Conservation (phyloP, 2,113 vertebrate species). For the Lophura nycthemera region DNA sequence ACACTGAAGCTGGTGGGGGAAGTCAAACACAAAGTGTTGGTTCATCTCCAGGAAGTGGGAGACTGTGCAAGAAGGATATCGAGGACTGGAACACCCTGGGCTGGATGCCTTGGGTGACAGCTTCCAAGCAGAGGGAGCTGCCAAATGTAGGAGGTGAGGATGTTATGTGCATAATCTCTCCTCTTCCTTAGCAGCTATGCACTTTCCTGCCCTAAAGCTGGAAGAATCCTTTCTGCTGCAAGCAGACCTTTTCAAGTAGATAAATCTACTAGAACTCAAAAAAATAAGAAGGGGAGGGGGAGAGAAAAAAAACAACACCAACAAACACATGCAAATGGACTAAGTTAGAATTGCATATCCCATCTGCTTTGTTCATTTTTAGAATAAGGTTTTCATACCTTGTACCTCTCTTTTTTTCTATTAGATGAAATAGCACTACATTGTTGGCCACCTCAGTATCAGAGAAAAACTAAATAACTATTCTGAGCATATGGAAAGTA, state of each 20-base stretch:
- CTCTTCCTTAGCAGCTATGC: slow-evolving; percentile 73
- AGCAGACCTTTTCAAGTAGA: slow-evolving; percentile 76
- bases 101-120: slow-evolving; percentile 69
- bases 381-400: slow-evolving; percentile 84
- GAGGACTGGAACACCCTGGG: slow-evolving; percentile 72
- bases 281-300: slow-evolving; percentile 6
- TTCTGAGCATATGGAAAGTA: slow-evolving; percentile 79
- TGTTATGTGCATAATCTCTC: slow-evolving; percentile 71
- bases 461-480: slow-evolving; percentile 81
- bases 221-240: slow-evolving; percentile 73
- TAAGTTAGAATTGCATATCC: slow-evolving; percentile 83
- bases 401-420: slow-evolving; percentile 73
- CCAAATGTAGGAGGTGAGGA: slow-evolving; percentile 74
- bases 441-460: slow-evolving; percentile 78
- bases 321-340: slow-evolving; percentile 83
- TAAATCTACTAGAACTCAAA: slow-evolving; percentile 80
- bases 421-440: slow-evolving; percentile 80
- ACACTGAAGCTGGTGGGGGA: slow-evolving; percentile 30
- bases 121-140: slow-evolving; percentile 68
- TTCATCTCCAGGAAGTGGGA: slow-evolving; percentile 71
- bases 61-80: slow-evolving; percentile 67
- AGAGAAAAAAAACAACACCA: slow-evolving; percentile 34
- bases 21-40: slow-evolving; percentile 67
- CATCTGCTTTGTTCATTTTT: slow-evolving; percentile 85
- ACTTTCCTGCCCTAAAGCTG: slow-evolving; percentile 78